Evolutionary conservation across 2,113 vertebrate genomes (phyloP).

Genomic region (Rissa tridactyla): DNA sequence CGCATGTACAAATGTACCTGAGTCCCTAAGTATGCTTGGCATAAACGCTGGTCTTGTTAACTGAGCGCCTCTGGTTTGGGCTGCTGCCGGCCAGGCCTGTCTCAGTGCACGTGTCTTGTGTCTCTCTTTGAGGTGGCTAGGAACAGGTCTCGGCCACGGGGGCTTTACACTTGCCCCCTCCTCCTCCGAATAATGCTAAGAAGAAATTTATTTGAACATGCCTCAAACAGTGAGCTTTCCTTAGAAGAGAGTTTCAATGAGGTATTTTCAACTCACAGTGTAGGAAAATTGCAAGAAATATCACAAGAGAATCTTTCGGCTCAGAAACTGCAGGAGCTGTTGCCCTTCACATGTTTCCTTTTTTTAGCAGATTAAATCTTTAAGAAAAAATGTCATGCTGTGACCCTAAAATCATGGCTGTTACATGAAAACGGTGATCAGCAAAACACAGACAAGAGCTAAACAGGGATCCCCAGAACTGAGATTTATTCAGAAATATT

Average conservation of each 20-base stretch:
- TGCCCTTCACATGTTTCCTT: not conserved
- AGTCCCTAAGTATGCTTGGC: not conserved
- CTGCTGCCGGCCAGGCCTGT: not conserved
- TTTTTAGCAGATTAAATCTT: not conserved
- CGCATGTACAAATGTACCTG: not conserved
- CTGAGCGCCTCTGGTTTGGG: not conserved
- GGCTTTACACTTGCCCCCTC: not conserved
- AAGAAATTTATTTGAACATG: not conserved
- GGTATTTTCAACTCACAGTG: not conserved
- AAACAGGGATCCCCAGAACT: not conserved
- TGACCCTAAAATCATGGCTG: not conserved
- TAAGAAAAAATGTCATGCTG: not conserved
- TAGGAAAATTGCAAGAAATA: not conserved
- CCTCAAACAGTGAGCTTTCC: not conserved
- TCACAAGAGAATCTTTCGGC: not conserved
- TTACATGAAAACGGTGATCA: not conserved
- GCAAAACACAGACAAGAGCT: not conserved
- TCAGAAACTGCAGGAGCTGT: not conserved
- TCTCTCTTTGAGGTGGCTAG: not conserved
- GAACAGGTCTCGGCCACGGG: not conserved
- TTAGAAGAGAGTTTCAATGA: not conserved
- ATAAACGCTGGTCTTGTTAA: not conserved
- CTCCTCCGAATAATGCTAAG: not conserved
- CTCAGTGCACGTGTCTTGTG: rapidly evolving
- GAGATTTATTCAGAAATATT: not conserved